Evolutionary conservation across 1,140 invertebrate genomes (phyloP), one percentile per base, ranked within the genome.

Genomic region (Gonioctena quinquepunctata): DNA sequence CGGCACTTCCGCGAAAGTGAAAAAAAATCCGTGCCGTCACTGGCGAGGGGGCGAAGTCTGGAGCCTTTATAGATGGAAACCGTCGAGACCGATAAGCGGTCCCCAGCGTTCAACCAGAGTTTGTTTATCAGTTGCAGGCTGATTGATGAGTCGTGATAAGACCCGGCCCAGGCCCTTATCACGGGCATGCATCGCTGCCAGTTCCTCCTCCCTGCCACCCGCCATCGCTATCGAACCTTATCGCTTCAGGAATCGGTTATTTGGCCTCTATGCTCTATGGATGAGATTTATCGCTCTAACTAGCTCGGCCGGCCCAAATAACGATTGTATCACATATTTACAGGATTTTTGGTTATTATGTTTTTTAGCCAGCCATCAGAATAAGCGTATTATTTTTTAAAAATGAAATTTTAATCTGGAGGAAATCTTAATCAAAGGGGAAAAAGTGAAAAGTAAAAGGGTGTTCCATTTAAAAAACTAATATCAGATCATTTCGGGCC

Each of bases 101-200:
- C 73, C 75, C 76, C 76, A 72, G 72, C 74, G 74, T 76, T 79
- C 74, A 77, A 77, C 73, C 76, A 64, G 77, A 79, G 77, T 79
- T 79, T 79, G 77, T 79, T 79, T 79, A 79, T 79, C 77, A 79
- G 77, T 79, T 77, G 71, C 73, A 71, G 77, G 74, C 77, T 79
- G 77, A 79, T 79, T 79, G 77, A 79, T 79, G 77, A 79, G 78
- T 76, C 71, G 42, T 77, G 80, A 81, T 81, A 81, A 81, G 71
- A 72, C 68, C 69, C 69, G 75, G 75, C 70, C 78, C 74, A 60
- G 72, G 66, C 71, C 73, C 73, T 79, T 81, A 81, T 81, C 79
- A 73, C 57, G 67, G 65, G 76, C 73, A 70, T 74, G 75, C 72
- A 78, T 78, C 77, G 75, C 59, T 68, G 69, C 66, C 69, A 60